phyloP scores from a whole-genome alignment of 1,140 invertebrate genomes.

The Teleopsis dalmanni region DNA sequence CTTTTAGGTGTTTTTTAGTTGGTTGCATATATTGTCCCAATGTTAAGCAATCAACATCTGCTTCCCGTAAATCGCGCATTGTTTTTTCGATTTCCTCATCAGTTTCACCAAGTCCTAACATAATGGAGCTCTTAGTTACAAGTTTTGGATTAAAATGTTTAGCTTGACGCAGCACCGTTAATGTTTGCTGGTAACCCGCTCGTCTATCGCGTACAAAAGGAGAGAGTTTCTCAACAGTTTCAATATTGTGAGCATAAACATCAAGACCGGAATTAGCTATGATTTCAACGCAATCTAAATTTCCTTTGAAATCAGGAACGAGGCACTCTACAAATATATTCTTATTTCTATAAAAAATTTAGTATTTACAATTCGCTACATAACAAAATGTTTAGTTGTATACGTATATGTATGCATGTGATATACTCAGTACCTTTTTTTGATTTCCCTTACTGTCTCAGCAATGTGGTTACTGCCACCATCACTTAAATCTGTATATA shows the following conservation, averaged over 20 bases:
- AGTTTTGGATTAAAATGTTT: constrained; percentile 72
- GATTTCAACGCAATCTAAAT: constrained; percentile 63
- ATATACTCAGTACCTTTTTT: constrained; percentile 52
- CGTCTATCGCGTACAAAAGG: constrained; percentile 88
- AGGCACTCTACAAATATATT: constrained; percentile 92
- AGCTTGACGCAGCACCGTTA: constrained; percentile 72
- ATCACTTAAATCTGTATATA: constrained; percentile 64
- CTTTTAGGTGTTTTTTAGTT: constrained; percentile 91
- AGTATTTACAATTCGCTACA: constrained; percentile 16
- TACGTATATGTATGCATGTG: not conserved
- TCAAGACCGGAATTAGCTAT: constrained; percentile 81
- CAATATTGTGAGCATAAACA: constrained; percentile 95
- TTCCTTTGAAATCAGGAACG: constrained; percentile 91
- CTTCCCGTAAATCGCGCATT: constrained; percentile 69
- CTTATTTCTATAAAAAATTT: constrained; percentile 57
- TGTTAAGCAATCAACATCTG: constrained; percentile 89
- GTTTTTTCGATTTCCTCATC: constrained; percentile 84
- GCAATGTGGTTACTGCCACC: constrained; percentile 89
- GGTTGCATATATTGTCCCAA: constrained; percentile 99
- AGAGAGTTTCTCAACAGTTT: constrained; percentile 84
- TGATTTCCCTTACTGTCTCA: constrained; percentile 76
- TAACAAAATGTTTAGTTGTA: not conserved
- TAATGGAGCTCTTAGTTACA: constrained; percentile 96
- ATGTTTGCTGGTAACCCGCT: constrained; percentile 70
- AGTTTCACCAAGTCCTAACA: constrained; percentile 95